Percentiles rank a stretch among this genome's conserved stretches.
phyloP scores from a whole-genome alignment of 2,888 invertebrate genomes.

The Caenorhabditis sp. region DNA sequence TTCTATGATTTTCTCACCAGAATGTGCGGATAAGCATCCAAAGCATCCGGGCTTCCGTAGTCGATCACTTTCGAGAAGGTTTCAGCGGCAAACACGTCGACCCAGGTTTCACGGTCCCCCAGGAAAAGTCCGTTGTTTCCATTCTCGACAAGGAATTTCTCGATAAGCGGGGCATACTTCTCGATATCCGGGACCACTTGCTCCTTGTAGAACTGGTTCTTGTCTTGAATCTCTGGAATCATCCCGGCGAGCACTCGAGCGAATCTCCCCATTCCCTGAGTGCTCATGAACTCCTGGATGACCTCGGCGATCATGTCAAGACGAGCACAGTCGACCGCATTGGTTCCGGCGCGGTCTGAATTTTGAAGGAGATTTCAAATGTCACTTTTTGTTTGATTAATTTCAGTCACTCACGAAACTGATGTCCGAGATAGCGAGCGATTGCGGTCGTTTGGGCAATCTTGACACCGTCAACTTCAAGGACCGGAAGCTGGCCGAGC shows the following conservation, averaged over 20 bases:
- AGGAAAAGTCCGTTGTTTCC: conserved; percentile 69
- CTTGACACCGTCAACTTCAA: conserved; percentile 75
- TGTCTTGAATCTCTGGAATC: conserved; percentile 55
- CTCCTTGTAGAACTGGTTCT: conserved; percentile 65
- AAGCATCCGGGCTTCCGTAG: conserved; percentile 68
- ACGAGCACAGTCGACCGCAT: conserved; percentile 66
- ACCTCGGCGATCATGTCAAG: conserved; percentile 73
- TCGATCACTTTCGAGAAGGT: conserved; percentile 69
- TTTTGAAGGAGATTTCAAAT: not conserved
- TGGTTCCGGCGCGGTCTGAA: conserved; percentile 63
- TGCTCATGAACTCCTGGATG: conserved; percentile 61
- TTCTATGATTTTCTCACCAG: conserved; percentile 25
- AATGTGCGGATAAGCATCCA: conserved; percentile 75
- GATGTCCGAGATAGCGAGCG: conserved; percentile 71
- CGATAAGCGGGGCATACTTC: conserved; percentile 69
- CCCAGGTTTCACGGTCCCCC: conserved; percentile 76
- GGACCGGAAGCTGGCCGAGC: conserved; percentile 75
- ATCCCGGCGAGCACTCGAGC: conserved; percentile 60
- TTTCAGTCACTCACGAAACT: conserved; percentile 64
- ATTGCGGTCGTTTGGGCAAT: conserved; percentile 72
- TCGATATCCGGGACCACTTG: conserved; percentile 70
- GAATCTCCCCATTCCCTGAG: conserved; percentile 60
- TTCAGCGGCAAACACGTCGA: conserved; percentile 75
- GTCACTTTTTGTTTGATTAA: not conserved
- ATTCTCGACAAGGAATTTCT: conserved; percentile 73